Conservation (phyloP, 2,113 vertebrate species). For the Malaclemys terrapin region DNA sequence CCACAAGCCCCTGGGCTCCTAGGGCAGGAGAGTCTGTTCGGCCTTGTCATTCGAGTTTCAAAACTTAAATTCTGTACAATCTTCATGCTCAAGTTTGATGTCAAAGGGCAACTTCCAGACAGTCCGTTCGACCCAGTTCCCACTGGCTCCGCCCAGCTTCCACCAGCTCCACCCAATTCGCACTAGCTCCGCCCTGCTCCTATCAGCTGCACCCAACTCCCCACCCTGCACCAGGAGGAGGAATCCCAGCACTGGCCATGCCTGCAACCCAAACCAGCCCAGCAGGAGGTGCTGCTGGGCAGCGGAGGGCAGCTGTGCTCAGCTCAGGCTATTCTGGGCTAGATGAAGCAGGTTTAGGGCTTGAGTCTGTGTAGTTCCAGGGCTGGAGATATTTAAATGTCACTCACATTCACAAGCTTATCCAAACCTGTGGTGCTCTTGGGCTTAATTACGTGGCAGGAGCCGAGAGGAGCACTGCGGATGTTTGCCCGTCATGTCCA, state of each 20-base stretch:
- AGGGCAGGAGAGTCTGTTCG: too few species aligned
- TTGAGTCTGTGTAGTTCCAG: neutral
- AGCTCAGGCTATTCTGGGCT: neutral
- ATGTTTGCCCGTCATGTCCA: rapidly evolving
- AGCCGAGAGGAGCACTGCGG: neutral
- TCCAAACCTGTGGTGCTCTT: rapidly evolving
- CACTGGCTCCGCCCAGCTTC: too few species aligned
- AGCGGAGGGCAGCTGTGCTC: too few species aligned
- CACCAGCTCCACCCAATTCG: neutral
- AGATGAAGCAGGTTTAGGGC: rapidly evolving
- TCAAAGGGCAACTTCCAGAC: neutral
- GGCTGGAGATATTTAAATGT: neutral
- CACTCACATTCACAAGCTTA: rapidly evolving
- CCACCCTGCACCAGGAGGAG: too few species aligned
- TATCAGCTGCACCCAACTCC: neutral
- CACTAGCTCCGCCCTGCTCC: neutral
- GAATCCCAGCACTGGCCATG: too few species aligned
- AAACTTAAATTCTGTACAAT: too few species aligned
- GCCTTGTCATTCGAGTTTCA: too few species aligned
- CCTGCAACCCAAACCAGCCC: neutral
- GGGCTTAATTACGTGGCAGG: rapidly evolving
- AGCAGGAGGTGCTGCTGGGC: too few species aligned
- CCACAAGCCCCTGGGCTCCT: too few species aligned
- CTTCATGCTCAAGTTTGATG: too few species aligned
- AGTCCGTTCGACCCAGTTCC: too few species aligned